Base-by-base conservation (phyloP, 2,797 vertebrate genomes). In the Taeniopygia guttata region DNA sequence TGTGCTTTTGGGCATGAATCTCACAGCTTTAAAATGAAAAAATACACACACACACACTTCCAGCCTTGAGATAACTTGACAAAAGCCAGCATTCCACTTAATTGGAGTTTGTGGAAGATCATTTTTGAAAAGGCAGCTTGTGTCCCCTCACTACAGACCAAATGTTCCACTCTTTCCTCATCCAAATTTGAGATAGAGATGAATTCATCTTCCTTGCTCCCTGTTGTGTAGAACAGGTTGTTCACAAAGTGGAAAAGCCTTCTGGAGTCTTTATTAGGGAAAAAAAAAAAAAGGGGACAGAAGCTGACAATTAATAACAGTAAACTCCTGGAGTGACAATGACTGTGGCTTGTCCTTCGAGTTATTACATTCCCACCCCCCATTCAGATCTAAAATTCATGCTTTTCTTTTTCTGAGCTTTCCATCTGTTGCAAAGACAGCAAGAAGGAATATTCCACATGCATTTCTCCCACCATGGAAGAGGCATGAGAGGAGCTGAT, bases 191-290 rank as follows among this genome's bases (percentile, higher is more conserved):
- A 84, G 77, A 62, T 19, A 40, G 5, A 92, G 81, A 90, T 90
- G 25, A 91, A 95, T 90, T 94, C 38, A 93, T 94, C 84, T 93
- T 92, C 84, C 77, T 87, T 82, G 32, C 87, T 90, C 95, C 84
- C 90, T 76, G 73, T 78, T 54, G 90, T 38, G 86, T 76, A 82
- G 90, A 95, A 96, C 89, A 93, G 90, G 89, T 94, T 90, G 69
- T 75, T 92, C 67, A 60, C 66, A 34, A 82, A 92, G 77, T 86
- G 67, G 16, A 69, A 84, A 90, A 92, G 60, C 92, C 90, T 94
- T 76, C 89, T 96, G 74, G 86, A 94, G 43, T 54, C 55, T 90
- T 89, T 90, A 88, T 85, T 77, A 81, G 48, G n/a, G 16, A 16
- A 3, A 6, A 6, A 62, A 78, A 84, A 40, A 93, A 79, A 76